Evolutionary conservation across 2,797 vertebrate genomes (phyloP), one percentile per base, ranked within the genome.

Genomic region (Brotula barbata): DNA sequence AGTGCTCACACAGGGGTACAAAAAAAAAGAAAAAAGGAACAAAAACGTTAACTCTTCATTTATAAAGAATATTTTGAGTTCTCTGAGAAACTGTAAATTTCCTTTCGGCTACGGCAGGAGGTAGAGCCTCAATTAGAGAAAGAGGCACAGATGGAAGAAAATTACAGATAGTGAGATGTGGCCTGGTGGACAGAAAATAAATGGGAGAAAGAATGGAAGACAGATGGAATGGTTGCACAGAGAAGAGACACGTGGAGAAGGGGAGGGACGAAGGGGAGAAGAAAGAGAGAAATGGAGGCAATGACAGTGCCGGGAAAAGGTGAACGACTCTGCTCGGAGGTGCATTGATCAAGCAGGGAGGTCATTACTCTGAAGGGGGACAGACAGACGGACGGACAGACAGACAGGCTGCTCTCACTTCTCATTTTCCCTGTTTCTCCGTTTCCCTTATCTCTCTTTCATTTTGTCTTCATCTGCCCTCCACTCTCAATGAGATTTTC

Each of bases 401-500:
- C 11, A 71, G 56, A 73, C 19, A 7, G 25, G 37, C 55, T 25
- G 59, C 42, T 47, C 67, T 58, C 60, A 36, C 69, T 50, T 31
- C 66, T 70, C 63, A 53, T 75, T 72, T 62, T 9, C 41, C n/a
- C 28, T n/a, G 8, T 45, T 7, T 69, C 49, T 67, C 47, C 2
- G 1, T 71, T 68, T 68, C 59, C 40, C 60, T 78, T 76, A 76
- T 81, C 74, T 49, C 51, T 25, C 10, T 39, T 36, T 59, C 57
- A 81, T 51, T 77, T 48, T 75, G 63, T 77, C 71, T 80, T 79
- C 64, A 78, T 73, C 75, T 83, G 67, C 76, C 74, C 77, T 84
- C 75, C 46, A 64, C 56, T 81, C 67, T 61, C 64, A 79, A 75
- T 71, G 61, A 70, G 81, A 64, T 73, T 81, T 77, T 81, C 73